Percentiles rank a stretch among this genome's conserved stretches.
Conservation (phyloP, 2,888 invertebrate genomes). For the Drosophila birchii region DNA sequence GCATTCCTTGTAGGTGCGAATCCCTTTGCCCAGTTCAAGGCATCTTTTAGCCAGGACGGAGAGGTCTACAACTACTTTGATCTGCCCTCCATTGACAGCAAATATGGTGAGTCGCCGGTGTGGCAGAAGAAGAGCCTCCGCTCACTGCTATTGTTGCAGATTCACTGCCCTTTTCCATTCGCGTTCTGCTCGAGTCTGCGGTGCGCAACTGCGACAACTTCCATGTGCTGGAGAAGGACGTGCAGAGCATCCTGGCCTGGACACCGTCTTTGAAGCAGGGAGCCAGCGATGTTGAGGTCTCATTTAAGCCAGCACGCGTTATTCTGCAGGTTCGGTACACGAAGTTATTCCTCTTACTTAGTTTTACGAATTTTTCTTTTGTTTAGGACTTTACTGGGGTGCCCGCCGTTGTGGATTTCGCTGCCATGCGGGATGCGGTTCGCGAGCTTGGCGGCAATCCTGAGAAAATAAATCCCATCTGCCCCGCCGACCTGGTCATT, state of each 20-base stretch:
- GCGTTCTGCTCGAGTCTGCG: constrained; percentile 97
- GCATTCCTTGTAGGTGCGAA: constrained; percentile 50
- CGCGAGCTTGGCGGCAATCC: constrained; percentile 94
- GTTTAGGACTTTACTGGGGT: constrained; percentile 96
- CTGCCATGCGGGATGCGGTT: constrained; percentile 99
- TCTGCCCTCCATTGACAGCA: constrained; percentile 89
- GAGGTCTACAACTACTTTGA: constrained; percentile 91
- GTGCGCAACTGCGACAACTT: constrained; percentile 98
- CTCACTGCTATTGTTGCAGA: constrained; percentile 84
- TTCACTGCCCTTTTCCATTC: constrained; percentile 95
- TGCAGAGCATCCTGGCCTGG: constrained; percentile 95
- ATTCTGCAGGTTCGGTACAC: constrained; percentile 92
- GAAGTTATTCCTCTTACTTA: rapidly evolving
- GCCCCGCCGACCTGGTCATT: constrained; percentile 98
- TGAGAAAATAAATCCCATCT: constrained; percentile 97
- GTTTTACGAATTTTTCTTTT: background rate
- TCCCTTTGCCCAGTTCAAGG: constrained; percentile 82
- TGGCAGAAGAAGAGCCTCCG: no score
- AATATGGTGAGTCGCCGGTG: constrained; percentile 90
- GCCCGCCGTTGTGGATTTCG: constrained; percentile 99
- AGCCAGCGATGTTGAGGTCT: constrained; percentile 91
- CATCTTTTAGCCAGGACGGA: constrained; percentile 80
- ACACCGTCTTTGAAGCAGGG: constrained; percentile 85
- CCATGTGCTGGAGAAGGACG: constrained; percentile 93
- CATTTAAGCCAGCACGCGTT: constrained; percentile 98